Base-by-base conservation (phyloP, 1,140 invertebrate species). In the Mamestra configurata region DNA sequence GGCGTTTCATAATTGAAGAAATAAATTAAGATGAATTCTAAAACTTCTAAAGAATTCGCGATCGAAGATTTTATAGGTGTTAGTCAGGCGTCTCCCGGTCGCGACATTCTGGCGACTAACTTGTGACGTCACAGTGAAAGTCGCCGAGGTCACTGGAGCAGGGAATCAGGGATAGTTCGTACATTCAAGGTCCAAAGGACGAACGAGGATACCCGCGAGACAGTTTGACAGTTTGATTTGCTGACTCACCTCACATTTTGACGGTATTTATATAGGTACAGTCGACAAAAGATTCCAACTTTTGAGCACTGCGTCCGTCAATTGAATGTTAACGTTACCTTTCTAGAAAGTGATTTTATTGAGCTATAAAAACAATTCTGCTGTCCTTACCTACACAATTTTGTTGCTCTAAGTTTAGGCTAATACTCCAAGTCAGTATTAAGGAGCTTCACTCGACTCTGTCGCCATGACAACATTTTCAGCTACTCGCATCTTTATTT, bases 71-170 rank as follows among this genome's bases (percentile, higher is more conserved):
- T 75, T 78, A 78, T 80, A 82, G 37, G 73, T 76, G 57, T 61
- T 84, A 82, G 53, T 61, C 53, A 31, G 91, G 85, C 89, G 89
- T 77, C 90, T 37, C 72, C 4, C 15, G 7, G 80, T 49, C 82
- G 86, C 84, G 86, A 35, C 86, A 22, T 4, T 1, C 57, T 46
- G 82, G 78, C 85, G 76, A 51, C 46, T 18, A 46, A 49, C 22
- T 49, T 20, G 64, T 91, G 89, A 91, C 90, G 88, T 91, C 86
- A 91, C 66, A 31, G 61, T 27, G 71, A 88, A 86, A 87, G 70
- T 85, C 77, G 85, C 77, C 75, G 84, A 82, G 89, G 91, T 93
- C 86, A 93, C 79, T 87, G 53, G 88, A 84, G 75, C 85, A 82
- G 77, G 77, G 78, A 89, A 88, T 86, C 77, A 49, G 35, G 57